phyloP scores from a whole-genome alignment of 1,140 invertebrate species.

The Berghia stephanieae region DNA sequence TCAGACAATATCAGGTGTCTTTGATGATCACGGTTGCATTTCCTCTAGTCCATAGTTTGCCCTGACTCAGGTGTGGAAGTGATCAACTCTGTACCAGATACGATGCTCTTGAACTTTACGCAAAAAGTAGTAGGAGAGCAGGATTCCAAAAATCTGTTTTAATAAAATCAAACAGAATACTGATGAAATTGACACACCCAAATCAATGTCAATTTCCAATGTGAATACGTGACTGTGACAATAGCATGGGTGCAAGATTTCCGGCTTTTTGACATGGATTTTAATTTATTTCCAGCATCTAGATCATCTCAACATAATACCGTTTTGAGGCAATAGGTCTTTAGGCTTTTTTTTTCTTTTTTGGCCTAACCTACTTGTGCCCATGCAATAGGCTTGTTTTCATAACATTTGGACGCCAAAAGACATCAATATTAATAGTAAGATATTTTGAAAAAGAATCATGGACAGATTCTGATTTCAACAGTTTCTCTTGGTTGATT shows the following conservation, averaged over 20 bases:
- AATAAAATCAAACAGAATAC: constrained; percentile 17
- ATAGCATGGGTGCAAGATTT: too few relatives aligned
- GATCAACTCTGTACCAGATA: constrained; percentile 49
- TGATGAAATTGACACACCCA: neutral
- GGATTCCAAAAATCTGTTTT: constrained; percentile 49
- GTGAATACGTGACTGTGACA: neutral
- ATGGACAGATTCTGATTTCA: neutral
- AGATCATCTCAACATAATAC: too few relatives aligned
- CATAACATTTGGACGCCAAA: neutral
- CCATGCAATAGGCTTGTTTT: neutral
- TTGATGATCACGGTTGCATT: too few relatives aligned
- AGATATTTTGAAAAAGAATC: neutral
- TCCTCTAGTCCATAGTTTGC: too few relatives aligned
- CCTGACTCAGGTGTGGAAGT: constrained; percentile 28
- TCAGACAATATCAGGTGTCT: too few relatives aligned
- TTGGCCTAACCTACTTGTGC: too few relatives aligned
- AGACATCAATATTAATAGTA: neutral
- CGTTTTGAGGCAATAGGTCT: too few relatives aligned
- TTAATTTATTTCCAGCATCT: too few relatives aligned
- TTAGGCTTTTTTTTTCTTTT: too few relatives aligned
- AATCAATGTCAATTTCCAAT: neutral
- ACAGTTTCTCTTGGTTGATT: too few relatives aligned
- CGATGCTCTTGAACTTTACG: constrained; percentile 46
- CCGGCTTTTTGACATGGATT: too few relatives aligned
- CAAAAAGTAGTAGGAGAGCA: constrained; percentile 51